These are phyloP conservation scores for Notodonta ziczac DNA, from an alignment of 2,888 invertebrate genomes.

Conservation along the genomic window DNA sequence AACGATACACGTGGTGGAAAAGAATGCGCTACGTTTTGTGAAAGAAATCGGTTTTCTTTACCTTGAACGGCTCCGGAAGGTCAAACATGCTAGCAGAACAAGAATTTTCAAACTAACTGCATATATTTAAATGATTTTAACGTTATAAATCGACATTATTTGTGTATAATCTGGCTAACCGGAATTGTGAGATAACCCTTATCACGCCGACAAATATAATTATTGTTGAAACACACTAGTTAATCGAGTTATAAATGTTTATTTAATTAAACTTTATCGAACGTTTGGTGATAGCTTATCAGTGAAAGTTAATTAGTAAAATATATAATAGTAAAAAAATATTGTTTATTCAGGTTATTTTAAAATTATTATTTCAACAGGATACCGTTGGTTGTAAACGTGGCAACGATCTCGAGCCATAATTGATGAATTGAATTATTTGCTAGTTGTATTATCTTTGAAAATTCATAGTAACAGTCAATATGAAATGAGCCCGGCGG, in stretches of 20 bases:
- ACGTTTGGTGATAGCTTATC: conserved; percentile 20
- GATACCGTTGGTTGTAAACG: too few relatives aligned
- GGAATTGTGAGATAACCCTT: conserved; percentile 24
- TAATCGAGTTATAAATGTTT: conserved; percentile 14
- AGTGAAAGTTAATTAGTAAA: conserved; percentile 14
- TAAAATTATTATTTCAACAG: not conserved
- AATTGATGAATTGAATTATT: too few relatives aligned
- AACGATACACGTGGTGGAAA: too few relatives aligned
- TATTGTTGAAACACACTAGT: conserved; percentile 9
- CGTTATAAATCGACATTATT: not conserved
- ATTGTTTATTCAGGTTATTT: not conserved
- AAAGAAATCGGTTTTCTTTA: too few relatives aligned
- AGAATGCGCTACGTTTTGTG: too few relatives aligned
- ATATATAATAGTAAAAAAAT: not conserved
- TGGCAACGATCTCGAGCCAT: too few relatives aligned
- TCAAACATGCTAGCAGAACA: too few relatives aligned
- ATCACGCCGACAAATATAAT: conserved; percentile 12
- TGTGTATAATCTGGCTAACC: conserved; percentile 12
- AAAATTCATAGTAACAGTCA: too few relatives aligned
- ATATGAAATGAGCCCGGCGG: too few relatives aligned
- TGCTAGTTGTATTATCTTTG: too few relatives aligned
- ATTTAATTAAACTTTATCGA: conserved; percentile 16
- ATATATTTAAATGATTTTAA: not conserved
- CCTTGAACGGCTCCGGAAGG: too few relatives aligned
- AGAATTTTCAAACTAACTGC: not conserved